phyloP scores from a whole-genome alignment of 2,797 vertebrate genomes.

The Chiloscyllium punctatum region DNA sequence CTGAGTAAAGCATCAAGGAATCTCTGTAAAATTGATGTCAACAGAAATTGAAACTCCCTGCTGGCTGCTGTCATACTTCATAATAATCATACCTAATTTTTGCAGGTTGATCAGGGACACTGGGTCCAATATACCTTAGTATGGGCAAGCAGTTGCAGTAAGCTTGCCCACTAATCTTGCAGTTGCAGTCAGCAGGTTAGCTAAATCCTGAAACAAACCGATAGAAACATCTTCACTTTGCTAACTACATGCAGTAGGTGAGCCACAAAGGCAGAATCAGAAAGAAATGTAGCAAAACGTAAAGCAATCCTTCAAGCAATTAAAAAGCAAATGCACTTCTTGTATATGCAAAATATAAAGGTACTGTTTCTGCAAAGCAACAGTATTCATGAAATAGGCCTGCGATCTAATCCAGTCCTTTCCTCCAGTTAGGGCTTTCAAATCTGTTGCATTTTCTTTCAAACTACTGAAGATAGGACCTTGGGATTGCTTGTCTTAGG shows the following conservation, averaged over 20 bases:
- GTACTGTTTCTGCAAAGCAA: neutral
- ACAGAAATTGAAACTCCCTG: too few species aligned
- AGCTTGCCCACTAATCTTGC: too few species aligned
- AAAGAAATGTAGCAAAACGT: neutral
- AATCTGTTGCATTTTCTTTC: neutral
- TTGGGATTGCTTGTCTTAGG: neutral
- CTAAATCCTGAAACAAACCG: too few species aligned
- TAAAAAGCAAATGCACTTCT: neutral
- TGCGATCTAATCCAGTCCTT: neutral
- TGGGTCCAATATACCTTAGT: neutral
- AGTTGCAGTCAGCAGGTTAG: too few species aligned
- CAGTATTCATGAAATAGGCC: neutral
- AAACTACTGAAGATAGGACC: neutral
- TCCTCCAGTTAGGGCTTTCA: neutral
- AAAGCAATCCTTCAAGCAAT: neutral
- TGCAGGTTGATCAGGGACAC: neutral
- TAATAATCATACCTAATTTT: too few species aligned
- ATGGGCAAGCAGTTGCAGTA: too few species aligned
- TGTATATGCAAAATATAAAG: neutral
- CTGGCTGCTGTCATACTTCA: too few species aligned
- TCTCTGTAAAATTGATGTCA: too few species aligned
- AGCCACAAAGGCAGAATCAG: neutral
- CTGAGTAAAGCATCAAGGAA: too few species aligned
- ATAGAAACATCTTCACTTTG: neutral
- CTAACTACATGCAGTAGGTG: neutral